These are phyloP conservation scores for Styela clava DNA, from an alignment of 23 tunicate species.

Conservation along the genomic window DNA sequence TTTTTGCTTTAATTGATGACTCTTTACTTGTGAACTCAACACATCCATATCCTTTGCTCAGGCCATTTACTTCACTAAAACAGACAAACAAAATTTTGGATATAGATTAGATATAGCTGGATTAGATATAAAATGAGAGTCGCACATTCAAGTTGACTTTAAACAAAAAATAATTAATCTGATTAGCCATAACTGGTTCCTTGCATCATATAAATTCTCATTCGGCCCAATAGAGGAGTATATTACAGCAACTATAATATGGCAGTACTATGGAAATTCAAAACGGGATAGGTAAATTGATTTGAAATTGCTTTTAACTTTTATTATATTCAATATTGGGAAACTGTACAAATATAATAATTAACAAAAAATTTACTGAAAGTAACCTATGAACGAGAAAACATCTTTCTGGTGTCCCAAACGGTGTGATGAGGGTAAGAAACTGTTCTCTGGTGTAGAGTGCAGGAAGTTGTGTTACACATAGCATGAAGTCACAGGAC, in stretches of 20 bases:
- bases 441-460: slow-evolving; percentile 72
- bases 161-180: no score
- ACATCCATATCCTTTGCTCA: slow-evolving; percentile 90
- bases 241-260: no score
- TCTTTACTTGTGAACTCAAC: slow-evolving; percentile 96
- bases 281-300: no score
- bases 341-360: neutral
- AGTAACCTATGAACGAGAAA: slow-evolving; percentile 91
- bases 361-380: no score
- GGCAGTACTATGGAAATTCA: no score
- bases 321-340: neutral
- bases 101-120: neutral
- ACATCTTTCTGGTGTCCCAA: slow-evolving; percentile 95
- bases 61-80: slow-evolving; percentile 58
- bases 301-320: no score
- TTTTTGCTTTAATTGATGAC: slow-evolving; percentile 92
- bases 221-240: no score
- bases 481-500: slow-evolving; percentile 90
- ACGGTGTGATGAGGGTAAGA: slow-evolving; percentile 68
- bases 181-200: no score
- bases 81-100: slow-evolving; percentile 1
- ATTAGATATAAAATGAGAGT: no score
- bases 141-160: no score
- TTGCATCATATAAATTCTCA: no score
- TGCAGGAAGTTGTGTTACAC: slow-evolving; percentile 84